A percentile compares a stretch with the other conserved stretches of the same genome.
These are phyloP conservation scores for Strigops habroptila DNA, from an alignment of 2,113 vertebrate genomes.

Conservation along the genomic window DNA sequence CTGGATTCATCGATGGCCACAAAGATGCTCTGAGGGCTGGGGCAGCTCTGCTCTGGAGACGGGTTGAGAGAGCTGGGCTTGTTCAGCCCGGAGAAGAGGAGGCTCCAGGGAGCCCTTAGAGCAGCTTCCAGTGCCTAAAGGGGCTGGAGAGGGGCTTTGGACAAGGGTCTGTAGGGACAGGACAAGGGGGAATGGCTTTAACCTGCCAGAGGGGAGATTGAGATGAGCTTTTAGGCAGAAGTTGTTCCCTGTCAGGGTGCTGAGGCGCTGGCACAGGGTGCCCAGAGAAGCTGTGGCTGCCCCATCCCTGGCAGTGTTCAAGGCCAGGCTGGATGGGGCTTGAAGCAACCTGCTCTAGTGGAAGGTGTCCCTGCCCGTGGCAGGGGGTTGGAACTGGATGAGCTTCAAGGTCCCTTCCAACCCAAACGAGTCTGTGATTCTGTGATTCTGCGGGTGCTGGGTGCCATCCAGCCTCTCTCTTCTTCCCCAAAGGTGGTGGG, in stretches of 20 bases:
- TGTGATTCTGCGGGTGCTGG: rapidly evolving
- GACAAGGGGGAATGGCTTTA: background rate
- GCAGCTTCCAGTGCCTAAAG: background rate
- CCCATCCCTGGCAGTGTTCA: background rate
- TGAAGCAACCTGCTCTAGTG: background rate
- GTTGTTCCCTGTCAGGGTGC: background rate
- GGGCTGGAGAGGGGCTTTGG: background rate
- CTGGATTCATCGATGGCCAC: background rate
- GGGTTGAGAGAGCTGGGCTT: background rate
- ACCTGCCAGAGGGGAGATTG: background rate
- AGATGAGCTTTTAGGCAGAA: background rate
- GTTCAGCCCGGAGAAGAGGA: background rate
- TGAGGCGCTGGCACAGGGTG: no score
- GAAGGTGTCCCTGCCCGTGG: background rate
- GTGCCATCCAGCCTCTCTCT: background rate
- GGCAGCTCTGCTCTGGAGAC: background rate
- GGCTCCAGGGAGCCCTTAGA: background rate
- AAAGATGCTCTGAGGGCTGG: background rate
- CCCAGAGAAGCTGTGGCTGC: no score
- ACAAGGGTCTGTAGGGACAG: background rate
- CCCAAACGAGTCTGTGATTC: background rate
- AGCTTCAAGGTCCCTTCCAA: background rate
- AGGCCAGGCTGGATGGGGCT: background rate
- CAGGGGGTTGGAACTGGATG: background rate
- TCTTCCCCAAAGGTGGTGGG: slow-evolving; percentile 25